Conservation (phyloP, 2,888 invertebrate species). For the Julus scandinavius region DNA sequence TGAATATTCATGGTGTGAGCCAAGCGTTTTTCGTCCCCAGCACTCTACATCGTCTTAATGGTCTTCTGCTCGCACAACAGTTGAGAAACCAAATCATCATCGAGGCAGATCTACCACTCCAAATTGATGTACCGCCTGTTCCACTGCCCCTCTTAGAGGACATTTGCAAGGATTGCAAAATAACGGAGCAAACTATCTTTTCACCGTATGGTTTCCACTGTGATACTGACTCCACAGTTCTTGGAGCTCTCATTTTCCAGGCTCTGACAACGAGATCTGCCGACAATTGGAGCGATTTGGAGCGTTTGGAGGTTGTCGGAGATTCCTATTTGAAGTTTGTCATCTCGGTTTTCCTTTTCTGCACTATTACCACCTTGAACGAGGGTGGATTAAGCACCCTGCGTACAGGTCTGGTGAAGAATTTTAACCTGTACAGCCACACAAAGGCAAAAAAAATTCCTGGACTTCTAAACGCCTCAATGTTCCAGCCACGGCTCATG, state of each 20-base stretch:
- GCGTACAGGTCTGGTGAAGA: conserved; percentile 79
- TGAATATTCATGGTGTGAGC: conserved; percentile 77
- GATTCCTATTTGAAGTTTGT: conserved; percentile 89
- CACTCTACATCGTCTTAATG: conserved; percentile 79
- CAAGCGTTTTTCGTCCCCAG: conserved; percentile 87
- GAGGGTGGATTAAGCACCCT: conserved; percentile 84
- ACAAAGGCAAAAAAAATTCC: conserved; percentile 72
- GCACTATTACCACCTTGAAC: conserved; percentile 74
- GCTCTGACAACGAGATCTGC: conserved; percentile 79
- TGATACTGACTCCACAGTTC: background rate
- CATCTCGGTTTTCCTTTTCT: conserved; percentile 77
- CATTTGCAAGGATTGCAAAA: background rate
- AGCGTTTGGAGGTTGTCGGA: conserved; percentile 87
- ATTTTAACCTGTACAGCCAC: conserved; percentile 85
- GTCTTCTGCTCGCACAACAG: conserved; percentile 79
- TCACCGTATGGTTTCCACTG: conserved; percentile 29
- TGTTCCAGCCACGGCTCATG: conserved; percentile 75
- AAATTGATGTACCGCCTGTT: background rate
- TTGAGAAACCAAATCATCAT: conserved; percentile 64
- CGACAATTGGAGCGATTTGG: conserved; percentile 81
- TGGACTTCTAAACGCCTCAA: conserved; percentile 70
- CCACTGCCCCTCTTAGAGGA: background rate
- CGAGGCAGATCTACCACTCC: conserved; percentile 28
- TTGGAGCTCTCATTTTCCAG: conserved; percentile 62
- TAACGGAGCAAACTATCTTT: conserved; percentile 52